Percentiles rank a stretch among this genome's conserved stretches.
These are phyloP conservation scores for Rhinichthys osculus DNA, from an alignment of 2,797 vertebrate genomes.

Conservation along the genomic window DNA sequence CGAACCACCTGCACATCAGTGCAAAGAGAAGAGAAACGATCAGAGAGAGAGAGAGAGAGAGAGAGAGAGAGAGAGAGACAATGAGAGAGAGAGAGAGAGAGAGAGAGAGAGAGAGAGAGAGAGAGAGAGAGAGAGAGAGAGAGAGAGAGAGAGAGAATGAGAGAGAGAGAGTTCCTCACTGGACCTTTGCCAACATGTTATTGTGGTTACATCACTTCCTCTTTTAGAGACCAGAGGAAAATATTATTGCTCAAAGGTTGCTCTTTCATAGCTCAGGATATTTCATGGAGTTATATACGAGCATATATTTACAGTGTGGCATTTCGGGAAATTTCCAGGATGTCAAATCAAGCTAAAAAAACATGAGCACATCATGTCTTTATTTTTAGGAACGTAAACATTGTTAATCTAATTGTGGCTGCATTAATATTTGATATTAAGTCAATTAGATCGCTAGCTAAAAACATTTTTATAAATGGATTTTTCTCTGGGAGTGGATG, in stretches of 20 bases:
- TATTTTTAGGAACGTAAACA: conserved; percentile 68
- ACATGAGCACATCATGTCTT: conserved; percentile 31
- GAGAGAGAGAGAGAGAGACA: neutral
- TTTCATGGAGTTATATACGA: neutral
- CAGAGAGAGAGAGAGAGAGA: conserved; percentile 1
- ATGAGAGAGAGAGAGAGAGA: conserved; percentile 1
- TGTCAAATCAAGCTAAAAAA: conserved; percentile 21
- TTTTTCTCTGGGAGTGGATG: conserved; percentile 93
- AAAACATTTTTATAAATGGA: conserved; percentile 92
- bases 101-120: neutral
- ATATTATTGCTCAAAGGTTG: neutral
- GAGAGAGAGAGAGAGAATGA: neutral
- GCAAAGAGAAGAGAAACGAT: conserved; percentile 2
- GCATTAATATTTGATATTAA: conserved; percentile 94
- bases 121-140: neutral
- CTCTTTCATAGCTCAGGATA: conserved; percentile 4
- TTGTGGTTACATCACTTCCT: conserved; percentile 74
- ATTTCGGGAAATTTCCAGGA: neutral
- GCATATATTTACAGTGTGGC: neutral
- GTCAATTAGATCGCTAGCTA: conserved; percentile 93
- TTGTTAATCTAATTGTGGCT: conserved; percentile 87
- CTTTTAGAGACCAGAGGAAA: conserved; percentile 36
- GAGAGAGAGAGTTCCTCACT: conserved; percentile 7
- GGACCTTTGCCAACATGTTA: conserved; percentile 53
- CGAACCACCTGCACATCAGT: conserved; percentile 57